Evolutionary conservation across 2,888 invertebrate genomes (phyloP), one percentile per base, ranked within the genome.

Genomic region (Mesorhabditis belari): DNA sequence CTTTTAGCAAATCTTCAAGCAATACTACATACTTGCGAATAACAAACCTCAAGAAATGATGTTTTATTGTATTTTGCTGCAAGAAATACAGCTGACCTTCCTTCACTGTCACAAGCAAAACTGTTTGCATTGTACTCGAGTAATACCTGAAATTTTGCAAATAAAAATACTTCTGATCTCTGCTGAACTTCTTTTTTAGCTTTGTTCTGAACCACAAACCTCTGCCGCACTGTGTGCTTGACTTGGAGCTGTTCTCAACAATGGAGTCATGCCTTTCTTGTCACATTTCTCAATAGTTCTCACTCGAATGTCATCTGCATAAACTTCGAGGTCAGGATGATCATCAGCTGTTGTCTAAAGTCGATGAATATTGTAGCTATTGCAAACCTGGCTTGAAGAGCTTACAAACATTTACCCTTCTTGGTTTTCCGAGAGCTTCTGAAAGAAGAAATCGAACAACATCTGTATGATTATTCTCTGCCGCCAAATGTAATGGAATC

Each of bases 11-110:
- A n/a, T n/a, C n/a, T n/a, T n/a, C n/a, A n/a, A n/a, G n/a, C n/a
- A n/a, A n/a, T n/a, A n/a, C n/a, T n/a, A n/a, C n/a, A n/a, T n/a
- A n/a, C n/a, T n/a, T n/a, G n/a, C n/a, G n/a, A n/a, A n/a, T n/a
- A n/a, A n/a, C 44, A n/a, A 35, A 66, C 64, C 28, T 60, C 55
- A 17, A 73, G 61, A 6, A 62, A 61, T 0, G 49, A 29, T 17
- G 66, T 49, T 0, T 67, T 64, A 52, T 68, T 65, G 54, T 65
- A 74, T 44, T 74, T 74, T 4, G 74, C 67, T 3, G 70, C 70
- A 3, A 74, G 57, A 55, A 54, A 69, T 4, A 74, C 62, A 4
- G 62, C 56, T 17, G 66, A 64, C 49, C 69, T 44, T 23, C 68
- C 70, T 5, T 70, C 65, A 6, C 65, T 60, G 35, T 74, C 74